These are phyloP conservation scores for Drosophila siamana DNA, from an alignment of 2,888 invertebrate genomes.

Conservation along the genomic window DNA sequence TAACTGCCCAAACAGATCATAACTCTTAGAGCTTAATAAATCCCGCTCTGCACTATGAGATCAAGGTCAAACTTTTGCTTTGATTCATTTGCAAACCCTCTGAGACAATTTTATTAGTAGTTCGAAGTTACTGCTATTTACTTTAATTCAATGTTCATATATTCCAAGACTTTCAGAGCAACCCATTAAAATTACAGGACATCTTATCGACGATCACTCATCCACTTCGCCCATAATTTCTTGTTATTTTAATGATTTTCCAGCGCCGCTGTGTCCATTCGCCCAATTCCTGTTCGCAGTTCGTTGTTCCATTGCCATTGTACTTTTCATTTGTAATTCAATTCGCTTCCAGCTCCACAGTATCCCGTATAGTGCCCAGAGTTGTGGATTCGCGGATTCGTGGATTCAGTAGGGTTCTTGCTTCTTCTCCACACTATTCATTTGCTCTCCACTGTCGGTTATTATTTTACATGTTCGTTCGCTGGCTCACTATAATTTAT, in stretches of 20 bases:
- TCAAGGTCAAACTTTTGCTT: not conserved
- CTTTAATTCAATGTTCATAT: not conserved
- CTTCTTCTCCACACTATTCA: constrained; percentile 18
- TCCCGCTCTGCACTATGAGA: not conserved
- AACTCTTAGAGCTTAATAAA: no score
- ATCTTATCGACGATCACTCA: constrained; percentile 3
- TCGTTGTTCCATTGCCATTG: constrained; percentile 46
- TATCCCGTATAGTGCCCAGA: not conserved
- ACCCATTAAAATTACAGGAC: not conserved
- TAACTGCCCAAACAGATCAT: not conserved
- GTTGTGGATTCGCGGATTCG: constrained; percentile 26
- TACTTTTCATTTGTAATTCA: constrained; percentile 80
- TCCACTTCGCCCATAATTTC: constrained; percentile 7
- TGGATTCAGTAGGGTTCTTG: constrained; percentile 19
- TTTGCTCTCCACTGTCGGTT: constrained; percentile 46
- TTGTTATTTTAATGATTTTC: constrained; percentile 78
- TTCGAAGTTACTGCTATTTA: not conserved
- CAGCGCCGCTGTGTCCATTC: constrained; percentile 61
- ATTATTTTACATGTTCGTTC: constrained; percentile 82
- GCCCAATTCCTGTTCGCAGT: constrained; percentile 35
- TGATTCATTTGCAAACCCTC: not conserved
- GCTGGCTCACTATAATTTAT: constrained; percentile 78
- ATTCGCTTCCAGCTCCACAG: constrained; percentile 59
- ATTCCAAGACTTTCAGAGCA: not conserved
- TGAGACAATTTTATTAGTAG: not conserved